Evolutionary conservation across 2,888 invertebrate species (phyloP), one percentile per base, ranked within the genome.

Genomic region (Cephalotes varians): DNA sequence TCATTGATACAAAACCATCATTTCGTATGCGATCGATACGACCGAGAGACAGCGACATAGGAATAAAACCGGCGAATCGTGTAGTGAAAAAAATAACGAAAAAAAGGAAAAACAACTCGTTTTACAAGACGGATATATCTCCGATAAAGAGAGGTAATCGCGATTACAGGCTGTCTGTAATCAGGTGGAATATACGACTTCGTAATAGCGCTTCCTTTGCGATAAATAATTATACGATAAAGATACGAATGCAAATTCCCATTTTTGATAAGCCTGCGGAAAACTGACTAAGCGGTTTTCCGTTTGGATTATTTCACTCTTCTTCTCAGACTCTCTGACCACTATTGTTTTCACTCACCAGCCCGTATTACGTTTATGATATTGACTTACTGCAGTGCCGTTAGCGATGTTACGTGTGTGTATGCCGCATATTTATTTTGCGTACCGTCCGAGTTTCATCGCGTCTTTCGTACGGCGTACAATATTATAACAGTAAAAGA

Each of bases 271-370:
- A 56, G 56, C 21, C 56, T 21, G 67, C 56, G 44, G 56, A 44
- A 69, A 51, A 77, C 51, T 18, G 51, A 77, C 54, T 67, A 40
- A 25, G 21, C 44, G 31, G 18, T 77, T 77, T 77, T 77, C 77
- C 69, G 67, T 69, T 67, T 51, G 77, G 77, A 77, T 77, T 67
- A 77, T 58, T 77, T 77, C 56, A 21, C 31, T 67, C 34, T 25
- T 67, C 44, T 31, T 37, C 31, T 18, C 34, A 7, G 51, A 7
- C 21, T n/a, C n/a, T n/a, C n/a, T 58, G 49, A 34, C 25, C 67
- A 31, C 67, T 67, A 77, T 77, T 77, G 77, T 77, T 67, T 77
- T 77, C 56, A 44, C 54, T 56, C 69, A 44, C 21, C 56, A 4
- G 56, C 12, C 44, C 44, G 44, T 77, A 77, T 67, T 56, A 44